A percentile compares a stretch with the other conserved stretches of the same genome.
Conservation (phyloP, 1,140 invertebrate genomes). For the Catajapyx aquilonaris region DNA sequence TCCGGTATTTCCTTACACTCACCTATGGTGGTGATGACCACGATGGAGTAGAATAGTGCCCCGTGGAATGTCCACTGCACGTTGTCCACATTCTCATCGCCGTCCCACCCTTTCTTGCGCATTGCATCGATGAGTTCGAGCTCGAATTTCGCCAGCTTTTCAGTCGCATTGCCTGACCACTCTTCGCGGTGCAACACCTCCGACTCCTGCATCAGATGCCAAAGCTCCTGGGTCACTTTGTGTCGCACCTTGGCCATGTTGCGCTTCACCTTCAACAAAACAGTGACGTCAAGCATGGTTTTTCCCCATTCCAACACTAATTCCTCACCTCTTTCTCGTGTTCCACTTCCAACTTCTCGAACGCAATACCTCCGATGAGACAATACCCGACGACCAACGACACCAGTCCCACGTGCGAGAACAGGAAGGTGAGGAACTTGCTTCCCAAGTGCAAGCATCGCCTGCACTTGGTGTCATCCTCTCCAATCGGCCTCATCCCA, state of each 20-base stretch:
- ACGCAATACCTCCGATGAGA: constrained; percentile 64
- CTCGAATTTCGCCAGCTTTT: constrained; percentile 50
- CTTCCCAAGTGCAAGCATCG: constrained; percentile 35
- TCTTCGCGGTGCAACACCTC: constrained; percentile 41
- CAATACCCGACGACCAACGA: constrained; percentile 73
- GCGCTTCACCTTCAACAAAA: constrained; percentile 41
- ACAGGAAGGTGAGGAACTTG: constrained; percentile 63
- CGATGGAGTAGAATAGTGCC: constrained; percentile 87
- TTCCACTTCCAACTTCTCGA: constrained; percentile 49
- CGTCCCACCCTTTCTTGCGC: constrained; percentile 79
- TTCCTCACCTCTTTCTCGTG: constrained; percentile 46
- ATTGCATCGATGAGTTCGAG: constrained; percentile 57
- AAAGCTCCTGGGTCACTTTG: constrained; percentile 55
- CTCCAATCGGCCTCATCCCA: too few species aligned
- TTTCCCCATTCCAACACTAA: neutral
- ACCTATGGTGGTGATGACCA: constrained; percentile 94
- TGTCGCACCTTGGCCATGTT: constrained; percentile 47
- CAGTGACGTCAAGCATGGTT: too few species aligned
- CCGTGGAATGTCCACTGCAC: constrained; percentile 79
- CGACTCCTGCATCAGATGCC: constrained; percentile 45
- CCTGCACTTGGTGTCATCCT: too few species aligned
- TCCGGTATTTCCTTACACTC: constrained; percentile 19
- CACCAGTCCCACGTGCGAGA: constrained; percentile 70
- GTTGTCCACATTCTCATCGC: constrained; percentile 47
- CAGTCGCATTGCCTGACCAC: constrained; percentile 40